Conservation (phyloP, 2,113 vertebrate genomes). For the Collichthys lucidus region DNA sequence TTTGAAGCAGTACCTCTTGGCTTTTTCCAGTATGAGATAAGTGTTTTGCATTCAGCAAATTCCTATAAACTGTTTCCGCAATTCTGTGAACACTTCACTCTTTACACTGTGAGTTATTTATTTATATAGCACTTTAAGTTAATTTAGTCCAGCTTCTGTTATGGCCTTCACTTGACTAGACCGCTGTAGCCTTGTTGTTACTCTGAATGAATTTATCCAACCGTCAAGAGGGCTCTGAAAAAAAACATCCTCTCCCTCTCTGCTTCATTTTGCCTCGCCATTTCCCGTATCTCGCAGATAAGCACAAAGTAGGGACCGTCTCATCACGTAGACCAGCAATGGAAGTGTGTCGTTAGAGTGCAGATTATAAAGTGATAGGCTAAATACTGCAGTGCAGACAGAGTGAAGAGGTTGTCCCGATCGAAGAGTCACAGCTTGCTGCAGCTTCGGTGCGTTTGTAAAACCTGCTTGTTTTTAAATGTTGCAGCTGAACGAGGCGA, state of each 20-base stretch:
- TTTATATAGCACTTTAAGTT: background rate
- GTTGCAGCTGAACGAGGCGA: slow-evolving; percentile 50
- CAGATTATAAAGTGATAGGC: slow-evolving; percentile 53
- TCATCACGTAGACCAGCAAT: slow-evolving; percentile 47
- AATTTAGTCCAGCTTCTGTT: background rate
- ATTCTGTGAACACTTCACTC: background rate
- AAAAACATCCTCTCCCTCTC: slow-evolving; percentile 36
- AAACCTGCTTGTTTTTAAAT: slow-evolving; percentile 33
- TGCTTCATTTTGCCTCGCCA: slow-evolving; percentile 36
- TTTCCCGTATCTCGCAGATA: slow-evolving; percentile 56
- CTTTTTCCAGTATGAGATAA: slow-evolving; percentile 8
- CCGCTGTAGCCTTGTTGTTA: background rate
- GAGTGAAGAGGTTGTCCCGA: slow-evolving; percentile 48
- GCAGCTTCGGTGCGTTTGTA: slow-evolving; percentile 53
- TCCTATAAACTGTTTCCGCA: background rate
- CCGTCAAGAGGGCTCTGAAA: background rate
- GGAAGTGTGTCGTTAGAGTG: slow-evolving; percentile 27
- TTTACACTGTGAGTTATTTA: slow-evolving; percentile 10
- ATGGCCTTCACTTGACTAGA: background rate
- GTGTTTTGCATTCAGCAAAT: background rate
- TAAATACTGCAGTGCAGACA: slow-evolving; percentile 75
- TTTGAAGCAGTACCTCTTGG: background rate
- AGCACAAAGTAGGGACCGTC: slow-evolving; percentile 42
- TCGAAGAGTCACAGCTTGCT: slow-evolving; percentile 52
- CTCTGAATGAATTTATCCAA: background rate